Evolutionary conservation across 2,888 invertebrate genomes (phyloP), one percentile per base, ranked within the genome.

Genomic region (Drosophila lacicola): DNA sequence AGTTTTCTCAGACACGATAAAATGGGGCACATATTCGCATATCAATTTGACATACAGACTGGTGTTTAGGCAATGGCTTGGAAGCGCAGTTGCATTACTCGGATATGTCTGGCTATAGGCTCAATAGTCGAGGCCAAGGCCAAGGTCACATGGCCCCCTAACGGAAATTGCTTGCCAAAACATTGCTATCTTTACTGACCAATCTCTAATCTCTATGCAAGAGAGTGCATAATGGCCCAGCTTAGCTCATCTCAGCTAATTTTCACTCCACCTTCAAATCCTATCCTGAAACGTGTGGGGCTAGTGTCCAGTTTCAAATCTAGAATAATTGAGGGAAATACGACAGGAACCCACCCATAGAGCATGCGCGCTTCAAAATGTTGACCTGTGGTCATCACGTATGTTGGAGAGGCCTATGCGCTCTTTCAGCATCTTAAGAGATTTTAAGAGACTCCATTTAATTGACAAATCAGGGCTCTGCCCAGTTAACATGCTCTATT

Each of bases 121-220:
- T 11, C 46, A 36, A 37, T n/a, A 61, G 69, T 53, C 46, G 11
- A 68, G 68, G 68, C 51, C 68, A 68, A 68, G 68, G 68, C 68
- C 68, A 57, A 68, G 57, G 69, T 57, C 42, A 45, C 17, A 25
- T 19, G 21, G 34, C 9, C 33, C 11, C 13, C 54, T 49, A 25
- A 49, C 11, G 29, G 41, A 25, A 46, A 19, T 42, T 51, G 51
- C 39, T 46, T 41, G 29, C 47, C 69, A 57, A 67, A 68, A 56
- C 62, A 55, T 55, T 63, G 49, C 46, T 55, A 46, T 33, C 55
- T 41, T 54, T 46, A 14, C 25, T 50, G 17, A 45, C 36, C 58
- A 61, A 37, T 29, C 36, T 44, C 34, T 19, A 21, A 6, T 44
- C 13, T 53, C 25, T 17, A 29, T 17, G 14, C 34, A 44, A 29